Evolutionary conservation across 2,797 vertebrate species (phyloP).

Genomic region (Crenichthys baileyi): DNA sequence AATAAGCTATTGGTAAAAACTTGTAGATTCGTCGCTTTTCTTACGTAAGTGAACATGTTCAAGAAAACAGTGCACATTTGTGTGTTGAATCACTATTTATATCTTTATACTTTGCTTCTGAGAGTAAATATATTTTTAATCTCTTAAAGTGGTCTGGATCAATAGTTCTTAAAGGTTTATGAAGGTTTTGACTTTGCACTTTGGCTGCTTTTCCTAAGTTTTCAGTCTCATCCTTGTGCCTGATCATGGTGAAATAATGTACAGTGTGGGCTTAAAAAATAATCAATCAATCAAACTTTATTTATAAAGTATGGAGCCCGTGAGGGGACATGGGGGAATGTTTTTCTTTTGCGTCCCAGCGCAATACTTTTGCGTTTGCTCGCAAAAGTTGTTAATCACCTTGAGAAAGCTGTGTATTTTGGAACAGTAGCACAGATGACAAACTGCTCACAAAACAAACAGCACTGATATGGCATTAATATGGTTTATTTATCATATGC

Average conservation of each 20-base stretch:
- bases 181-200: neutral
- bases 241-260: neutral
- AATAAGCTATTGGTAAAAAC: neutral
- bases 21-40: neutral
- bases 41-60: neutral
- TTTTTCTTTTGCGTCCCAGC: too few species aligned
- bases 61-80: neutral
- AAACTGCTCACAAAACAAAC: too few species aligned
- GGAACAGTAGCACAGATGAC: too few species aligned
- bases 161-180: neutral
- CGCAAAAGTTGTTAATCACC: too few species aligned
- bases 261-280: neutral
- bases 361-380: too few species aligned
- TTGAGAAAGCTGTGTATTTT: too few species aligned
- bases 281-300: neutral
- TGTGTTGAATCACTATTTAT: neutral
- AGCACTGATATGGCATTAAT: too few species aligned
- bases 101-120: neutral
- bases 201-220: neutral
- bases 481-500: too few species aligned
- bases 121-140: neutral
- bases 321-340: too few species aligned
- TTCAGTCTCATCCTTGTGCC: neutral
- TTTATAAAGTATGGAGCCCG: neutral
- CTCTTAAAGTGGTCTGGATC: neutral